phyloP scores from a whole-genome alignment of 2,888 invertebrate species.

The Piscicola geometra region DNA sequence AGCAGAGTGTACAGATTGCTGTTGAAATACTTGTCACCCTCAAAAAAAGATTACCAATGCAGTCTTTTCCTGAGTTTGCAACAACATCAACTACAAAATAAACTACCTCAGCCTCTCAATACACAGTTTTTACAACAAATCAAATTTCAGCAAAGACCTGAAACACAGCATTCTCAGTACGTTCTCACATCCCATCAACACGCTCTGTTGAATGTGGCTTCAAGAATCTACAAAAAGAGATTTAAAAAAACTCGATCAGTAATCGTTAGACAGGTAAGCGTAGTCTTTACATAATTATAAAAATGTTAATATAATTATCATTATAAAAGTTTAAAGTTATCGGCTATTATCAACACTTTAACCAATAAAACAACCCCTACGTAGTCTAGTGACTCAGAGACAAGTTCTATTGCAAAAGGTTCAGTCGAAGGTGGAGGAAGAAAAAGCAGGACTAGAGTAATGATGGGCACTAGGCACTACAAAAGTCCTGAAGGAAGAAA shows the following conservation, averaged over 20 bases:
- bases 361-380: too few relatives aligned
- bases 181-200: neutral
- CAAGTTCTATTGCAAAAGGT: neutral
- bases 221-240: conserved; percentile 1
- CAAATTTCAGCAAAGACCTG: neutral
- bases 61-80: neutral
- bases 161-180: neutral
- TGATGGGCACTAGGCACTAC: conserved; percentile 10
- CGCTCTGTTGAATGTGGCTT: neutral
- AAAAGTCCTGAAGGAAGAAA: neutral
- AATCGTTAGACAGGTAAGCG: neutral
- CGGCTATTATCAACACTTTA: too few relatives aligned
- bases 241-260: neutral
- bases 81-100: neutral
- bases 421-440: neutral
- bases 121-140: too few relatives aligned
- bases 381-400: conserved; percentile 3
- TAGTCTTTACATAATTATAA: too few relatives aligned
- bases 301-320: too few relatives aligned
- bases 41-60: neutral
- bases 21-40: neutral
- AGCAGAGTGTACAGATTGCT: neutral
- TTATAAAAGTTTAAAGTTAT: too few relatives aligned
- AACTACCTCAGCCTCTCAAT: too few relatives aligned
- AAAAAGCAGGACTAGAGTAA: neutral